phyloP scores from a whole-genome alignment of 2,113 vertebrate genomes.

The Bucco capensis region DNA sequence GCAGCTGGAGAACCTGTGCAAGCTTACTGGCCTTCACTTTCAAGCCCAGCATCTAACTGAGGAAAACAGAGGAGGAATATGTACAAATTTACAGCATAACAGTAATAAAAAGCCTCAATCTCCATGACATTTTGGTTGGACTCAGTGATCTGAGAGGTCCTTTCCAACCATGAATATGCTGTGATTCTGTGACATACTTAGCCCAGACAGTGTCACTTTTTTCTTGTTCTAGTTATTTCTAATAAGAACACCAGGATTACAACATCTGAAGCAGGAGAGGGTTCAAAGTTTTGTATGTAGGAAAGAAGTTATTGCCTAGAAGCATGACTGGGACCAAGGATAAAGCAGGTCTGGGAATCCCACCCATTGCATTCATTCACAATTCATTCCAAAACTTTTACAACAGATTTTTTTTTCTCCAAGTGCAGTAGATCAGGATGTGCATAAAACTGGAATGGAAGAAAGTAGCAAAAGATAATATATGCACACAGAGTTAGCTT shows the following conservation, averaged over 20 bases:
- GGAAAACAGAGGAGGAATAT: conserved; percentile 59
- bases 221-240: not conserved
- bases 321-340: not conserved
- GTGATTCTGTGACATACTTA: conserved; percentile 35
- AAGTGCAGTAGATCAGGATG: not conserved
- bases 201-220: not conserved
- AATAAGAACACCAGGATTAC: not conserved
- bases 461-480: not conserved
- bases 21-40: conserved; percentile 41
- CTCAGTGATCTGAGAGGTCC: too few species aligned
- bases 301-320: not conserved
- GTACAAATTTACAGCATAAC: conserved; percentile 45
- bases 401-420: not conserved
- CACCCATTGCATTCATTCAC: not conserved
- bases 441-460: not conserved
- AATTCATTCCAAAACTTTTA: conserved; percentile 3
- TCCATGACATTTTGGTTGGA: too few species aligned
- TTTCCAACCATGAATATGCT: too few species aligned
- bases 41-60: conserved; percentile 50
- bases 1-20: conserved; percentile 62
- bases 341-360: not conserved
- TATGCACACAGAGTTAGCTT: not conserved
- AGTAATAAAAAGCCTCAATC: conserved; percentile 38
- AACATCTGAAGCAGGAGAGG: not conserved
- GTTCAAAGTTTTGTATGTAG: not conserved